Conservation (phyloP, 2,888 invertebrate species). For the Achlya flavicornis region DNA sequence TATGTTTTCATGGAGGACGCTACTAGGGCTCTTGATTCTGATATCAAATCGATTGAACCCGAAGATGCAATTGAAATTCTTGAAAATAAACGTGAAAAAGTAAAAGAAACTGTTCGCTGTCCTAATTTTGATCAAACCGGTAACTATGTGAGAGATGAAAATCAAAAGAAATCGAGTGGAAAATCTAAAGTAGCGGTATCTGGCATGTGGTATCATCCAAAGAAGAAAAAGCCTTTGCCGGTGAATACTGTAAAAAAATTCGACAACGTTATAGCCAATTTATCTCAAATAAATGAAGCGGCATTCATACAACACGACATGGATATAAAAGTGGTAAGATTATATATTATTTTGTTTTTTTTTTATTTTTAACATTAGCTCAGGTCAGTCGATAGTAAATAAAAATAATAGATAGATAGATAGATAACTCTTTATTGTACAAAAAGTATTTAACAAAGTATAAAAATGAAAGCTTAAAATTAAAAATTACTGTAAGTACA, state of each 20-base stretch:
- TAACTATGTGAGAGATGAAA: constrained; percentile 69
- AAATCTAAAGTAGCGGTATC: constrained; percentile 68
- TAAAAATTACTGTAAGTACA: too few species aligned
- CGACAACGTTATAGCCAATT: constrained; percentile 62
- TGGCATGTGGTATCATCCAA: constrained; percentile 78
- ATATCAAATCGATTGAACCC: constrained; percentile 47
- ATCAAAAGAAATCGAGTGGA: constrained; percentile 60
- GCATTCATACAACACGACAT: constrained; percentile 77
- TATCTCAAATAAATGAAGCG: constrained; percentile 70
- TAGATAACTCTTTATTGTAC: too few species aligned
- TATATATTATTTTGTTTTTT: neutral
- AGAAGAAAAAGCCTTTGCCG: constrained; percentile 75
- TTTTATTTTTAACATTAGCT: too few species aligned
- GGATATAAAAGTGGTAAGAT: constrained; percentile 77
- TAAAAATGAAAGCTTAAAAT: too few species aligned
- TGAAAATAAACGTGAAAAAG: constrained; percentile 54
- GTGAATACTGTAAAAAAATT: constrained; percentile 67
- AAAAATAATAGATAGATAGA: too few species aligned
- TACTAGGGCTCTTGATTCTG: constrained; percentile 49
- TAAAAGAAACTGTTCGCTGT: constrained; percentile 60
- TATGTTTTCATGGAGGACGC: constrained; percentile 49
- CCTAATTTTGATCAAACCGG: constrained; percentile 74
- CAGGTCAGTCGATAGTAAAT: too few species aligned
- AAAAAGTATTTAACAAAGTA: too few species aligned
- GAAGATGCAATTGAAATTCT: constrained; percentile 52